Base-by-base conservation (phyloP, 2,797 vertebrate species). In the Aplochiton taeniatus region DNA sequence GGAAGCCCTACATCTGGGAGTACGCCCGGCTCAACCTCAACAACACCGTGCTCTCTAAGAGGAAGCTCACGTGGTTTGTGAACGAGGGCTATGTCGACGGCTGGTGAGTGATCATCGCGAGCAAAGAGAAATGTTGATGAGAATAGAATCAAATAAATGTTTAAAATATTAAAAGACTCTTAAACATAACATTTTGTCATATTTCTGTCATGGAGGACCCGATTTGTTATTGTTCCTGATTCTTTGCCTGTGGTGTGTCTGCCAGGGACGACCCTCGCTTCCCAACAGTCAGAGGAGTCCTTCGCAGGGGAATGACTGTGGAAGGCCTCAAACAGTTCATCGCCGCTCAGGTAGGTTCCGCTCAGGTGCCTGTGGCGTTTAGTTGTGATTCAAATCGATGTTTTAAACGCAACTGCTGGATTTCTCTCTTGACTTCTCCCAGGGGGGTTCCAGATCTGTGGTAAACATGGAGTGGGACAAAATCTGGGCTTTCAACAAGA, bases 381-480 rank as follows among this genome's bases (percentile, higher is more conserved):
- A 11, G n/a, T 16, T 57, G 44, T 47, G 18, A 0, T 54, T 3
- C 31, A 31, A 31, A 31, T 31, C 31, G 6, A 31, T 31, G 31
- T 31, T 31, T 31, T 66, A 14, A 20, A 61, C 47, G 9, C 48
- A 20, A 11, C 19, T 12, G 14, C 16, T 11, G 16, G 58, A 0
- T 65, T 56, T 63, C 11, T 19, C 19, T 64, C 12, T 4, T 19
- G 0, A 19, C n/a, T 67, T 1, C 65, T 58, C 69, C 11, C 67
- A 99, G 98, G 98, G 98, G 56, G 98, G 96, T 13, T 99, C 98
- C 17, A 92, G 95, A 66, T 98, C 98, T 47, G 95, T 99, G 0
- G 98, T 99, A 69, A 99, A 99, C 87, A 99, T 99, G 98, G 97
- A 99, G 75, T 99, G 98, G 98, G 98, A 99, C 92, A 99, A 99